Percentiles rank a stretch among this genome's conserved stretches.
Evolutionary conservation across 2,113 vertebrate genomes (phyloP).

Genomic region (Otis tarda): DNA sequence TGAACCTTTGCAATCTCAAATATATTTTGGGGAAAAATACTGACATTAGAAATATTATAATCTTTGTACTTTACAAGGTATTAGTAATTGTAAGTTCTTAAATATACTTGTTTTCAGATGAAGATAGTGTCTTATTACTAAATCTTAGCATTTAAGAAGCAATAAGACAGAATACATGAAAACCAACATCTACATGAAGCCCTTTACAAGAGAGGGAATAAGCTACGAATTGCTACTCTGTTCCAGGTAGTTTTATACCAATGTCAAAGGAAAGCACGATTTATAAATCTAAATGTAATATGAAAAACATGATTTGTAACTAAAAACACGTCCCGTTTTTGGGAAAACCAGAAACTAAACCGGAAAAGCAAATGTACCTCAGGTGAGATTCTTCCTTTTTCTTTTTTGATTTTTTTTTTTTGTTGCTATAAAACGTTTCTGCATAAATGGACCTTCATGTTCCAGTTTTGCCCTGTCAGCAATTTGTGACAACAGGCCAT

Average conservation of each 20-base stretch:
- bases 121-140: background rate
- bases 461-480: background rate
- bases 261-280: background rate
- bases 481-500: background rate
- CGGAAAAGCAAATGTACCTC: background rate
- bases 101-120: background rate
- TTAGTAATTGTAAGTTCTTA: background rate
- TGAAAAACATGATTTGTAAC: background rate
- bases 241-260: background rate
- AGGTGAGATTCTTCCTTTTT: background rate
- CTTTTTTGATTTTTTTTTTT: accelerated
- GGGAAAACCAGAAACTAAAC: background rate
- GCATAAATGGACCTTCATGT: background rate
- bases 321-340: background rate
- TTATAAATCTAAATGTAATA: background rate
- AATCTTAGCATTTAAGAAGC: background rate
- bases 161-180: background rate
- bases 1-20: background rate
- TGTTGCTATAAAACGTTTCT: background rate
- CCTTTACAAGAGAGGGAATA: background rate
- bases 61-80: background rate
- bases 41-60: background rate
- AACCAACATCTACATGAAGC: background rate
- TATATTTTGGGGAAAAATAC: accelerated
- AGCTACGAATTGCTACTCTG: background rate